Conservation (phyloP, 2,113 vertebrate genomes). For the Zeus faber region DNA sequence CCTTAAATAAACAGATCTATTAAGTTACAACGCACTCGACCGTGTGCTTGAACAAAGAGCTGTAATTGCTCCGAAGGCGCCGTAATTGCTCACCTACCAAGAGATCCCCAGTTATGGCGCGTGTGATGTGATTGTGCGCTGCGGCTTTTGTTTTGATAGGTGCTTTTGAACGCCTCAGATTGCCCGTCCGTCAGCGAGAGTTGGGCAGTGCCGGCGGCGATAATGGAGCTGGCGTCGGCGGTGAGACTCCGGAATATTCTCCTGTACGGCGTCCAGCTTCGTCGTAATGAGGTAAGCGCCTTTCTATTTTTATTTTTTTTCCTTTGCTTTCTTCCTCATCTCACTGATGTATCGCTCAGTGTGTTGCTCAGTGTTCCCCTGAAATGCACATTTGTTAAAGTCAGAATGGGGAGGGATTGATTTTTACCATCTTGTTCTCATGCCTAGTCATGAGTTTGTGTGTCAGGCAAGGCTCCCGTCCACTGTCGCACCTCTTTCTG, state of each 20-base stretch:
- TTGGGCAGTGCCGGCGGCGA: conserved; percentile 27
- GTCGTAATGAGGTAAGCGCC: conserved; percentile 59
- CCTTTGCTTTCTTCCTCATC: conserved; percentile 12
- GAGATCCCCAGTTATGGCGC: conserved; percentile 12
- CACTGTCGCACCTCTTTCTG: conserved; percentile 21
- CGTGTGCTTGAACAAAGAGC: conserved; percentile 32
- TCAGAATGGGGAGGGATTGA: conserved; percentile 29
- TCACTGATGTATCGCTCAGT: no score
- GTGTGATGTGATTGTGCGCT: conserved; percentile 19
- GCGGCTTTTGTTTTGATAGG: conserved; percentile 58
- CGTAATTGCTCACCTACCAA: conserved; percentile 26
- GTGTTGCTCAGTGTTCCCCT: conserved; percentile 11
- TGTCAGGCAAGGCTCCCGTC: conserved; percentile 36
- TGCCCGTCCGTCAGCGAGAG: conserved; percentile 24
- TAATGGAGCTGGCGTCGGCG: conserved; percentile 55
- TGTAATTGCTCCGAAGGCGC: conserved; percentile 21
- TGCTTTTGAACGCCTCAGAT: conserved; percentile 51
- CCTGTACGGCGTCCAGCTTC: conserved; percentile 67
- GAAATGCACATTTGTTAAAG: conserved; percentile 35
- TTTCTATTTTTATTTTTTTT: neutral
- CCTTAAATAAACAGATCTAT: conserved; percentile 33
- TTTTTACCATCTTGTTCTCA: conserved; percentile 22
- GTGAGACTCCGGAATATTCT: conserved; percentile 64
- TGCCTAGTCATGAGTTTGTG: conserved; percentile 27
- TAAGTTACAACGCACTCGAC: conserved; percentile 32